Evolutionary conservation across 2,113 vertebrate species (phyloP).

Genomic region (Hippocampus barbouri): DNA sequence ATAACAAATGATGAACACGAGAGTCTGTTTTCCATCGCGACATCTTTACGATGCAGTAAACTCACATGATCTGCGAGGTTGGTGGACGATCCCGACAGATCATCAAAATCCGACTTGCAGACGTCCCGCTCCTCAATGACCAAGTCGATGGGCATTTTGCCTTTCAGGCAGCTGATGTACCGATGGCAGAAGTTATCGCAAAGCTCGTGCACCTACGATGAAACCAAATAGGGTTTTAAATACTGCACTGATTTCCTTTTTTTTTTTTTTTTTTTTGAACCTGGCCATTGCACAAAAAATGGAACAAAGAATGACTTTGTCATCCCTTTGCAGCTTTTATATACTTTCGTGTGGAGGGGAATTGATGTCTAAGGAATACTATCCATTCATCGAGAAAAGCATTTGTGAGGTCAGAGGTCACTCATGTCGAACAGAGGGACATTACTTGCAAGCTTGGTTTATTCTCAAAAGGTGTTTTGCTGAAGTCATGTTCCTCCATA

Average conservation of each 20-base stretch:
- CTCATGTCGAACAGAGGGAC: no score
- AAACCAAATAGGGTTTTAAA: background rate
- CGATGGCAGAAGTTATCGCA: constrained; percentile 98
- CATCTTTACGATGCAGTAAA: background rate
- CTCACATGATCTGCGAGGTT: constrained; percentile 94
- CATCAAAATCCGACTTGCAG: constrained; percentile 93
- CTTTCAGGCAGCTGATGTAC: constrained; percentile 97
- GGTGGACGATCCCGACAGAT: constrained; percentile 91
- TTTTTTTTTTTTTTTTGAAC: no score
- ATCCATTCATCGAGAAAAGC: no score
- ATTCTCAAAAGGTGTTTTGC: background rate
- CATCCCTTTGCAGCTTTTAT: no score
- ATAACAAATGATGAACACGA: background rate
- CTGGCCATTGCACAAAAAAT: no score
- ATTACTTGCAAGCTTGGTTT: no score
- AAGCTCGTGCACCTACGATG: constrained; percentile 88
- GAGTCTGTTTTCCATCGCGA: background rate
- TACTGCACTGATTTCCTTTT: no score
- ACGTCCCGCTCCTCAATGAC: constrained; percentile 95
- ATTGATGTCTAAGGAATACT: no score
- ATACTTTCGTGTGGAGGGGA: no score
- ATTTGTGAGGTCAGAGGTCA: no score
- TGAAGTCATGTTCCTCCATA: background rate
- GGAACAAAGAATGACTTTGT: no score
- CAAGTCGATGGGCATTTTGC: constrained; percentile 97